A percentile compares a stretch with the other conserved stretches of the same genome.
phyloP scores from a whole-genome alignment of 2,113 vertebrate genomes.

The Eubucco bourcierii region DNA sequence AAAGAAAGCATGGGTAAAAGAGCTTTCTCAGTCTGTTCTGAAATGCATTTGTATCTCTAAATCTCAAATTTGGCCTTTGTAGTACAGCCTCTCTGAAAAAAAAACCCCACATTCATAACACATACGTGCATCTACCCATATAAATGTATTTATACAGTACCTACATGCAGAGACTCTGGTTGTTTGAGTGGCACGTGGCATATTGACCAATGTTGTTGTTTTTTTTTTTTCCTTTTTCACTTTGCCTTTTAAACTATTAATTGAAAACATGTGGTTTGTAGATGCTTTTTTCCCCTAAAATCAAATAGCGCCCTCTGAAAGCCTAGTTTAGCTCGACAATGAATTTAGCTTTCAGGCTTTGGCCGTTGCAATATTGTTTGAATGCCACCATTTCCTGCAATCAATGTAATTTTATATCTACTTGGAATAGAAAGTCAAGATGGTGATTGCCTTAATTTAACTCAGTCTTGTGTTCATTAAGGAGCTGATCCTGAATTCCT shows the following conservation, averaged over 20 bases:
- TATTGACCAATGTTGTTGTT: slow-evolving; percentile 27
- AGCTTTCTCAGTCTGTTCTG: background rate
- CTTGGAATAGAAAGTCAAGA: slow-evolving; percentile 70
- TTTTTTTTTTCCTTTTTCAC: slow-evolving; percentile 41
- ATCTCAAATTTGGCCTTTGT: background rate
- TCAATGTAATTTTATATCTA: slow-evolving; percentile 71
- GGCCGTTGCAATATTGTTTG: slow-evolving; percentile 60
- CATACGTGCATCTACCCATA: background rate
- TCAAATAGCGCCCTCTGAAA: slow-evolving; percentile 57
- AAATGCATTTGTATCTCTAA: background rate
- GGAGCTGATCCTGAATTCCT: slow-evolving; percentile 39
- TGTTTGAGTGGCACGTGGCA: background rate
- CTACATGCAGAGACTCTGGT: background rate
- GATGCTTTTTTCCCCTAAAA: slow-evolving; percentile 44
- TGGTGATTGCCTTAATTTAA: slow-evolving; percentile 67
- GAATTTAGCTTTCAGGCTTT: slow-evolving; percentile 64
- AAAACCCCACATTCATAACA: background rate
- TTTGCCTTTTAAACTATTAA: slow-evolving; percentile 58
- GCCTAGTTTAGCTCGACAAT: slow-evolving; percentile 53
- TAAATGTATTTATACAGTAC: too few relatives aligned
- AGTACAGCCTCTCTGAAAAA: background rate
- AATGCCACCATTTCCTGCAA: slow-evolving; percentile 70
- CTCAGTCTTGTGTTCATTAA: slow-evolving; percentile 65
- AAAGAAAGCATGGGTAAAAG: background rate
- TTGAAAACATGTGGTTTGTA: slow-evolving; percentile 53